Evolutionary conservation across 2,113 vertebrate genomes (phyloP).

Genomic region (Petrocephalus zakoni): DNA sequence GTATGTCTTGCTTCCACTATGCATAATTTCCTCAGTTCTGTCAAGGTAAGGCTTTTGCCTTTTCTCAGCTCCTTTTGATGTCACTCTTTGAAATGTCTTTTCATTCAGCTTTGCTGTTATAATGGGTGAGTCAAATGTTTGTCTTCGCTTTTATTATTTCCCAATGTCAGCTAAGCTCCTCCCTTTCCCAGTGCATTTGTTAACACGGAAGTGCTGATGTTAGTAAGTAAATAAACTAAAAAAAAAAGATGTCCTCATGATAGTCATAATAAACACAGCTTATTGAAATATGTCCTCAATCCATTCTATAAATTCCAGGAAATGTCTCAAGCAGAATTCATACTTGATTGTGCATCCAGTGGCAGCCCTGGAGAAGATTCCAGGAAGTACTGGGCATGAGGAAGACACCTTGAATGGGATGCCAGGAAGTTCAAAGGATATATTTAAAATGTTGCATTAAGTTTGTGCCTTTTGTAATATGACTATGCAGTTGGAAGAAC

Average conservation of each 20-base stretch:
- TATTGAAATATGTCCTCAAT: no score
- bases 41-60: not conserved
- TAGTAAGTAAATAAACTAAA: no score
- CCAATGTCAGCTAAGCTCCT: not conserved
- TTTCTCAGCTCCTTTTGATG: not conserved
- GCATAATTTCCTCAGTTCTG: not conserved
- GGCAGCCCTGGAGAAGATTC: not conserved
- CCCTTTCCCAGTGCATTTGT: not conserved
- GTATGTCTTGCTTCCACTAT: conserved; percentile 20
- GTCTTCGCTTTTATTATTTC: not conserved
- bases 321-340: not conserved
- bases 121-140: not conserved
- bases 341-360: not conserved
- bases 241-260: no score
- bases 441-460: not conserved
- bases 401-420: not conserved
- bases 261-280: no score
- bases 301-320: not conserved
- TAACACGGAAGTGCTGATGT: not conserved
- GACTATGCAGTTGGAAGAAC: not conserved
- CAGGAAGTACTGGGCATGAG: not conserved
- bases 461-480: not conserved
- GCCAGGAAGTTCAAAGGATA: not conserved
- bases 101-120: not conserved
- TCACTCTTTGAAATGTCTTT: not conserved